Base-by-base conservation (phyloP, 2,797 vertebrate genomes). In the Caiman crocodilus region DNA sequence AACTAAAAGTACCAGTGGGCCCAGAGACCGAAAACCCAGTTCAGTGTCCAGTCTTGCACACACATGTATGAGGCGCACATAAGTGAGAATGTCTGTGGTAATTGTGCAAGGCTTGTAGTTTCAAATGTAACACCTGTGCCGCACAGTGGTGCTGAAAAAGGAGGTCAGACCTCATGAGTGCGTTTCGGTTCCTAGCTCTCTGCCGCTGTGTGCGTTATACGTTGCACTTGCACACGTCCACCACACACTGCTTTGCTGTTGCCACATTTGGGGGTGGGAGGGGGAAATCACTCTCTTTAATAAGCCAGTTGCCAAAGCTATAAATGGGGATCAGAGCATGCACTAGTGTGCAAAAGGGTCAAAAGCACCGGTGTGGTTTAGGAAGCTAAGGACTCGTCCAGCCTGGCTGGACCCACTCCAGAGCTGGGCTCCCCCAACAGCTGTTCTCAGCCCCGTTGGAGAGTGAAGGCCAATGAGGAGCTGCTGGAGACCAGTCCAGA, bases 11-110 rank as follows among this genome's bases (percentile, higher is more conserved):
- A 79, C 32, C 63, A 55, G 25, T 28, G 88, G 58, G 23, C 75
- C 15, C n/a, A 61, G 83, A 80, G 65, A 0, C 7, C 80, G 78
- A 56, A 59, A 5, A 23, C 63, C 61, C 73, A 83, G 71, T 84
- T 63, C 90, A 56, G 1, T 0, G 0, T 50, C 78, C 17, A 0
- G 0, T 73, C 89, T 63, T 13, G 7, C 76, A 57, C 26, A 2
- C 32, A 80, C 61, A 20, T 35, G 14, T 1, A 1, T 86, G 55
- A 79, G 76, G 50, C 57, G 87, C 8, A 90, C 93, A 84, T 30
- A n/a, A 91, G 74, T 42, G 78, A 69, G 56, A 89, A 86, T 90
- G 95, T 92, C 96, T 82, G 28, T n/a, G 81, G 91, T 90, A 81
- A 25, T 91, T 95, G 89, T 86, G 61, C 90, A 82, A 90, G 85